phyloP scores from a whole-genome alignment of 2,888 invertebrate genomes.

The Hyles lineata region DNA sequence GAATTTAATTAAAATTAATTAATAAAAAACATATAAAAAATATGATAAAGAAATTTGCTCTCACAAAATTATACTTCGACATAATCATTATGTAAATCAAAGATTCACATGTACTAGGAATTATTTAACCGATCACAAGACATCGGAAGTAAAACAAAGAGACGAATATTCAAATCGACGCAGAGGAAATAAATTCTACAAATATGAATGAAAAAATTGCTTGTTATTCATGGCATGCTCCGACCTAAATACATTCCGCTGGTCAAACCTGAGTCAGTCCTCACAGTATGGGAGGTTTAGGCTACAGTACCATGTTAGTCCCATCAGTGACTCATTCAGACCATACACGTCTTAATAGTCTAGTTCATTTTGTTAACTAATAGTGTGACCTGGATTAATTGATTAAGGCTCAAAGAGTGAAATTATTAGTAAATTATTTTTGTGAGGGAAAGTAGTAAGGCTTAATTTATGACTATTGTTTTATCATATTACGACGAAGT shows the following conservation, averaged over 20 bases:
- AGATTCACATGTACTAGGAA: too few species aligned
- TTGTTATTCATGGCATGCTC: constrained; percentile 19
- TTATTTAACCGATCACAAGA: too few species aligned
- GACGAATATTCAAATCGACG: background rate
- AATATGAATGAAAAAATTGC: background rate
- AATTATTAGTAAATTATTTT: too few species aligned
- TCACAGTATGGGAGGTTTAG: background rate
- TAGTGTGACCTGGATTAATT: background rate
- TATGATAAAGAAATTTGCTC: too few species aligned
- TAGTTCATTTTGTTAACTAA: background rate
- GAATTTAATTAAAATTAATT: too few species aligned
- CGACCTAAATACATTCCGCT: constrained; percentile 18
- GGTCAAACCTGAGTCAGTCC: constrained; percentile 19
- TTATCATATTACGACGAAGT: too few species aligned
- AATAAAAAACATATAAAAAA: too few species aligned
- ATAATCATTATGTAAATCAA: too few species aligned
- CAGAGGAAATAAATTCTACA: constrained; percentile 1
- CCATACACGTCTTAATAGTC: background rate
- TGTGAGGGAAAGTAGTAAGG: too few species aligned
- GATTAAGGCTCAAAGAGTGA: background rate
- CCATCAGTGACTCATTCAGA: background rate
- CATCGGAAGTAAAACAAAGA: background rate
- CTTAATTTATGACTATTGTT: too few species aligned
- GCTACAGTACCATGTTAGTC: background rate
- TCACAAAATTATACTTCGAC: too few species aligned